phyloP scores from a whole-genome alignment of 2,113 vertebrate genomes.

The Alligator mississippiensis region DNA sequence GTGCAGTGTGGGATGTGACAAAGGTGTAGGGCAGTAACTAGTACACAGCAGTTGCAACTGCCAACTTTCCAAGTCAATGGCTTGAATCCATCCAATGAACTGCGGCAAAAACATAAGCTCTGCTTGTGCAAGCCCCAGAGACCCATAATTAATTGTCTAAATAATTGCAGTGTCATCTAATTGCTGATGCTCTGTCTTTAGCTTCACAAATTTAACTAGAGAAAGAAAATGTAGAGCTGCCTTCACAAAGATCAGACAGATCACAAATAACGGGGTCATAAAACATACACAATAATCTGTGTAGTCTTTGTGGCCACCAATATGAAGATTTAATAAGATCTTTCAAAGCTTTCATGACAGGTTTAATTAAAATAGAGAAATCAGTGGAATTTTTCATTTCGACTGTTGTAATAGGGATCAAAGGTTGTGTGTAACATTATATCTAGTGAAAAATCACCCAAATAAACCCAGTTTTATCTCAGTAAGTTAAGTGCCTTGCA shows the following conservation, averaged over 20 bases:
- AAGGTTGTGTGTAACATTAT: not conserved
- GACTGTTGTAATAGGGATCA: not conserved
- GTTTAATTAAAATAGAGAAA: slow-evolving; percentile 41
- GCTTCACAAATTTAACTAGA: not conserved
- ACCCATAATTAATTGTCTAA: not conserved
- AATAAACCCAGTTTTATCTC: not conserved
- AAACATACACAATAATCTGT: not conserved
- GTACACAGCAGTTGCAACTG: not conserved
- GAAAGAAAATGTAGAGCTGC: not conserved
- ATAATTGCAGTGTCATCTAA: not conserved
- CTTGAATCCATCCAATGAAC: not conserved
- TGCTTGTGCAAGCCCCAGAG: not conserved
- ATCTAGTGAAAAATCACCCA: not conserved
- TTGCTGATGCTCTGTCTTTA: not conserved
- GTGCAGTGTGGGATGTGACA: not conserved
- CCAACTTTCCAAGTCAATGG: not conserved
- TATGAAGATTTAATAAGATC: not conserved
- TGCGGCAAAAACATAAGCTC: not conserved
- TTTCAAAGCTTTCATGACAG: not conserved
- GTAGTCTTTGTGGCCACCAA: slow-evolving; percentile 6
- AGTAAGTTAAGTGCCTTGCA: not conserved
- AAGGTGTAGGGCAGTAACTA: not conserved
- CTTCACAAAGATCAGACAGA: not conserved
- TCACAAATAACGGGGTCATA: not conserved
- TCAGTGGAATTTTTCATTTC: not conserved